These are phyloP conservation scores for Vanessa cardui DNA, from an alignment of 2,888 invertebrate species.

Conservation along the genomic window DNA sequence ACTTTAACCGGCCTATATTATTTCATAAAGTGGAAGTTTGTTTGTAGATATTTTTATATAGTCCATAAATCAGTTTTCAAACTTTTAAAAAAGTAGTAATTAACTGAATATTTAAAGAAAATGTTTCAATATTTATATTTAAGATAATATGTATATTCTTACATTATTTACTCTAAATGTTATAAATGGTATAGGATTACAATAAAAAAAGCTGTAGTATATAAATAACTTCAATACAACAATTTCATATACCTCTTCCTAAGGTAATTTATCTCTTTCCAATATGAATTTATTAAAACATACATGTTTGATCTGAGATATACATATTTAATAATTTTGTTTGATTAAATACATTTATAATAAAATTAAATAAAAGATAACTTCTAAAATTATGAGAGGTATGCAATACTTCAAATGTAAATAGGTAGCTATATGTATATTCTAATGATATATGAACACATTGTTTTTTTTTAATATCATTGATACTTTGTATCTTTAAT, in stretches of 20 bases:
- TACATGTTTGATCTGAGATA: background rate
- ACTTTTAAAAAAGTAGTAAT: slow-evolving; percentile 1
- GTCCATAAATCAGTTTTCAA: slow-evolving; percentile 1
- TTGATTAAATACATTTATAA: background rate
- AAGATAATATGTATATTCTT: background rate
- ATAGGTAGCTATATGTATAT: background rate
- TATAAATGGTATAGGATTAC: background rate
- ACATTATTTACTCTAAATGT: background rate
- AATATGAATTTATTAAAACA: background rate
- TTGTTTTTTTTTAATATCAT: no score
- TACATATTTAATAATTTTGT: background rate
- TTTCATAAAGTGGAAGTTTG: background rate
- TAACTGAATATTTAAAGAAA: background rate
- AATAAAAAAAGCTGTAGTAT: background rate
- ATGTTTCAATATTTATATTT: slow-evolving; percentile 1
- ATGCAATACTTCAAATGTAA: slow-evolving; percentile 10
- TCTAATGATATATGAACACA: background rate
- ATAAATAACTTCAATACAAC: background rate
- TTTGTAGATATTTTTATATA: background rate
- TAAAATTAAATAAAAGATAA: background rate
- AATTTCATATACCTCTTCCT: background rate
- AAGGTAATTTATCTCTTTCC: background rate
- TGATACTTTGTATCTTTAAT: background rate
- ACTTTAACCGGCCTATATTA: slow-evolving; percentile 1
- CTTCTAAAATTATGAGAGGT: background rate